Conservation (phyloP, 2,888 invertebrate genomes). For the Holacanthella duospinosa region DNA sequence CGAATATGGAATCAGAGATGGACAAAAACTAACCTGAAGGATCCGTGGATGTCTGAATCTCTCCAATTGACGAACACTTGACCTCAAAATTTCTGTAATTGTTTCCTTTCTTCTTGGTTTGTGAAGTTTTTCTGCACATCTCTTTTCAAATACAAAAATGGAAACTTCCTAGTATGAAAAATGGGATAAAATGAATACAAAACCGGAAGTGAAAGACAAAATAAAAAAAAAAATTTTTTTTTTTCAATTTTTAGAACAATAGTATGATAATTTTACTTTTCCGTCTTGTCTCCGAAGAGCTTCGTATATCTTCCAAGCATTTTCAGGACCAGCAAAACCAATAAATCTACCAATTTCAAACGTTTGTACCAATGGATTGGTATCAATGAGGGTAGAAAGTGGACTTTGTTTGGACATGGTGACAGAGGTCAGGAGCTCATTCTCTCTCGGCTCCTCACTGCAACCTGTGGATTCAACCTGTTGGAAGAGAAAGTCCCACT, state of each 20-base stretch:
- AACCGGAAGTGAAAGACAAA: neutral
- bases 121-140: slow-evolving; percentile 79
- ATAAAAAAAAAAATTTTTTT: too few species aligned
- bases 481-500: neutral
- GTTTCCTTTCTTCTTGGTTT: slow-evolving; percentile 84
- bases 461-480: slow-evolving; percentile 6
- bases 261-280: neutral
- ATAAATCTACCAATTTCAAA: neutral
- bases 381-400: neutral
- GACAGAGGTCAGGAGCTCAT: neutral
- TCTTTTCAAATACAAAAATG: slow-evolving; percentile 86
- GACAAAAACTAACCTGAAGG: slow-evolving; percentile 45
- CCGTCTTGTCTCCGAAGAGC: neutral
- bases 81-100: slow-evolving; percentile 75
- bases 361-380: neutral
- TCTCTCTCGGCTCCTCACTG: neutral
- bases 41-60: slow-evolving; percentile 76
- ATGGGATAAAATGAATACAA: neutral
- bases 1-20: too few species aligned
- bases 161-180: slow-evolving; percentile 53
- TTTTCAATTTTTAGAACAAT: neutral
- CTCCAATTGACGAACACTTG: slow-evolving; percentile 67
- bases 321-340: neutral
- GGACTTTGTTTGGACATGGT: neutral
- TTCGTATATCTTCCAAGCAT: neutral